Percentiles rank a stretch among this genome's conserved stretches.
These are phyloP conservation scores for Drosophila mettleri DNA, from an alignment of 2,888 invertebrate genomes.

Conservation along the genomic window DNA sequence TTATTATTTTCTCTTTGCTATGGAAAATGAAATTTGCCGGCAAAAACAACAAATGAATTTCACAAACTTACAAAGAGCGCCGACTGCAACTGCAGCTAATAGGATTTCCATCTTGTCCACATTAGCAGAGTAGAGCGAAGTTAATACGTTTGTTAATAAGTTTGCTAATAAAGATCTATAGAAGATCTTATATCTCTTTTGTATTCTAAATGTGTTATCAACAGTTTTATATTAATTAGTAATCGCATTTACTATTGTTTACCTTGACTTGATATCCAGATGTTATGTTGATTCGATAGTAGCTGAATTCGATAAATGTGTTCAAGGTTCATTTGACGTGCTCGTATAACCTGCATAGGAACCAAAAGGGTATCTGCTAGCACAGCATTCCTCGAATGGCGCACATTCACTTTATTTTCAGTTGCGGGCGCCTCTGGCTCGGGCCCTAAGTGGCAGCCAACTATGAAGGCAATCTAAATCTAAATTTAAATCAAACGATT, in stretches of 20 bases:
- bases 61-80: slow-evolving; percentile 18
- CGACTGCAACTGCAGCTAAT: slow-evolving; percentile 24
- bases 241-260: too few species aligned
- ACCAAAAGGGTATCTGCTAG: not conserved
- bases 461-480: slow-evolving; percentile 37
- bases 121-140: not conserved
- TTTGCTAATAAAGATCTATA: too few species aligned
- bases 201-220: too few species aligned
- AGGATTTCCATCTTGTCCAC: not conserved
- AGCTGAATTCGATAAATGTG: too few species aligned
- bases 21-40: slow-evolving; percentile 38
- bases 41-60: slow-evolving; percentile 29
- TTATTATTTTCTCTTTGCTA: not conserved
- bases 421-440: slow-evolving; percentile 9
- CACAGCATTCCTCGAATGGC: not conserved
- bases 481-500: slow-evolving; percentile 75
- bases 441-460: slow-evolving; percentile 39
- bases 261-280: too few species aligned
- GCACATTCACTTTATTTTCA: not conserved
- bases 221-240: too few species aligned
- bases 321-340: too few species aligned
- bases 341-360: not conserved
- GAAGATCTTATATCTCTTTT: too few species aligned
- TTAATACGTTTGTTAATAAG: too few species aligned
- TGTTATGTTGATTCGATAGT: too few species aligned